Conservation (phyloP, 2,888 invertebrate species). For the Aspidiotus destructor region DNA sequence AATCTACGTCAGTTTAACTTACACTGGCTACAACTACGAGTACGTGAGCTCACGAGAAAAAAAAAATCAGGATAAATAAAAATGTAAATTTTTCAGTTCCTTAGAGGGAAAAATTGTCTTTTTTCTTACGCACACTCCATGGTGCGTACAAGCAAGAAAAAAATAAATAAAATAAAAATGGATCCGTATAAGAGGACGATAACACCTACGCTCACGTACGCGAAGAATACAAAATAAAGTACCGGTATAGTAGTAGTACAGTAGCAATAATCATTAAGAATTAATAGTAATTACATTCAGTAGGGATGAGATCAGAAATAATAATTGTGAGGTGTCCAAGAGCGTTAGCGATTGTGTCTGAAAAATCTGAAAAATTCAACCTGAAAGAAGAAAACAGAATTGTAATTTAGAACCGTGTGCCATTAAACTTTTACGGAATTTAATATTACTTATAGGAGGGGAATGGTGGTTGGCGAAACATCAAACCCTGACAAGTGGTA, state of each 20-base stretch:
- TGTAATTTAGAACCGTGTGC: not conserved
- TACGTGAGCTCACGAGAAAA: not conserved
- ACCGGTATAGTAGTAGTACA: not conserved
- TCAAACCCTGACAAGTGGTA: no score
- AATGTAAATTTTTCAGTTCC: not conserved
- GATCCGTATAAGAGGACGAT: not conserved
- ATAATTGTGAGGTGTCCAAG: conserved; percentile 20
- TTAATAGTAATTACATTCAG: conserved; percentile 2
- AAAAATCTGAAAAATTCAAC: no score
- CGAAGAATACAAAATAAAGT: not conserved
- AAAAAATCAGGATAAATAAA: not conserved
- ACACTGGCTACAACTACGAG: conserved; percentile 5
- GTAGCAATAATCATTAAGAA: not conserved
- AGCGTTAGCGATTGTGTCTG: not conserved
- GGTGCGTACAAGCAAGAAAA: not conserved
- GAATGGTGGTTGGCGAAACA: no score
- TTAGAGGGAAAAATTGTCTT: not conserved
- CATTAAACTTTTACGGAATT: no score
- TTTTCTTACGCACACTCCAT: not conserved
- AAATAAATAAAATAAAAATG: no score
- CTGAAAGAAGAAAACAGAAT: no score
- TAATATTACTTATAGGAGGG: not conserved
- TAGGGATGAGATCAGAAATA: conserved; percentile 29
- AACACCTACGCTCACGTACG: not conserved
- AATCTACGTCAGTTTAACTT: not conserved